Conservation (phyloP, 2,797 vertebrate species). For the Gadopsis marmoratus region DNA sequence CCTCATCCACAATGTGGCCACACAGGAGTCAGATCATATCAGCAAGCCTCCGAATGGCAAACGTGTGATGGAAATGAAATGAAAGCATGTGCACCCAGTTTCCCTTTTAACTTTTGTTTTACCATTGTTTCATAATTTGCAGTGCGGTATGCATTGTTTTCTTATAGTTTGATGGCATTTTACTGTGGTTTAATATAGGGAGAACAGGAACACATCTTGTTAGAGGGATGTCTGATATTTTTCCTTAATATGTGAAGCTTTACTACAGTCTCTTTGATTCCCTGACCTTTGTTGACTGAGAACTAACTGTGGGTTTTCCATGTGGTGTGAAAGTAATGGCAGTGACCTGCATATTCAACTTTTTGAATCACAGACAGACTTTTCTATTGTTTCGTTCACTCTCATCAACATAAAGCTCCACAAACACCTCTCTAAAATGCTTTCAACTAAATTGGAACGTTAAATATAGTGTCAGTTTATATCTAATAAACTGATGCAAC, state of each 20-base stretch:
- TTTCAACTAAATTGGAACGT: not conserved
- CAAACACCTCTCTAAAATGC: not conserved
- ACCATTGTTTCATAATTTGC: slow-evolving; percentile 18
- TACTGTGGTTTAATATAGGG: not conserved
- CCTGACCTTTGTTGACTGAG: not conserved
- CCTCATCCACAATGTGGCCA: slow-evolving; percentile 71
- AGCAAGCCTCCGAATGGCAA: slow-evolving; percentile 49
- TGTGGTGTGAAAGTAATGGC: not conserved
- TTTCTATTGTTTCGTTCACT: not conserved
- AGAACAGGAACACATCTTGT: not conserved
- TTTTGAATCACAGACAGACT: not conserved
- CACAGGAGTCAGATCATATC: slow-evolving; percentile 39
- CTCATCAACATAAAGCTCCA: not conserved
- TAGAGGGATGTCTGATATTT: not conserved
- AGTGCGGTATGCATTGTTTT: slow-evolving; percentile 4
- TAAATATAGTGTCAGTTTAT: not conserved
- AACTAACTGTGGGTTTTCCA: not conserved
- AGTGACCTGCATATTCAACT: not conserved
- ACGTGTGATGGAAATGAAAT: slow-evolving; percentile 69
- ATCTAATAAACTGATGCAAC: not conserved
- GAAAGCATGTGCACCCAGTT: slow-evolving; percentile 68
- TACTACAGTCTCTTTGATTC: not conserved
- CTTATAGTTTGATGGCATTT: not conserved
- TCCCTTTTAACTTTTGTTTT: slow-evolving; percentile 28
- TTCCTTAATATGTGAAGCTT: not conserved